These are phyloP conservation scores for Syngnathus rostellatus DNA, from an alignment of 2,797 vertebrate genomes.

Conservation along the genomic window DNA sequence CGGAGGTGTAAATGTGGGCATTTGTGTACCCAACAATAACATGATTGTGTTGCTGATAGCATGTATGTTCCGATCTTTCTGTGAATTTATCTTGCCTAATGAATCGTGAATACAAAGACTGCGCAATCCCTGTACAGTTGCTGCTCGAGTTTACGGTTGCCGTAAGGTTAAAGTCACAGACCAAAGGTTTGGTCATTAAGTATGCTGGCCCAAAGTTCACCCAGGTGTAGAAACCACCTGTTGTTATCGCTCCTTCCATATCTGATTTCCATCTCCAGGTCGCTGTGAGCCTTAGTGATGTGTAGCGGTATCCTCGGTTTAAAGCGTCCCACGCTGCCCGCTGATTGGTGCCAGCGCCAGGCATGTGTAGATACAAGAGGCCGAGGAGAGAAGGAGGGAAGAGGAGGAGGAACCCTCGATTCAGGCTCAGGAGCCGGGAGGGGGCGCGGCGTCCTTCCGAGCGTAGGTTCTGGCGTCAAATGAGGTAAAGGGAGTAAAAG, in stretches of 20 bases:
- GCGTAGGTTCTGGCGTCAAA: constrained; percentile 67
- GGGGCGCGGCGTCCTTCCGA: constrained; percentile 41
- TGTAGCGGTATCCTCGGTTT: constrained; percentile 55
- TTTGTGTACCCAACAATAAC: neutral
- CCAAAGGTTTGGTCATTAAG: no score
- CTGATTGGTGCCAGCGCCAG: constrained; percentile 68
- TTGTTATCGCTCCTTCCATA: neutral
- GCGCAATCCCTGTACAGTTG: neutral
- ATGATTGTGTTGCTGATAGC: neutral
- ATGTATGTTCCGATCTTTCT: neutral
- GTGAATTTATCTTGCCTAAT: neutral
- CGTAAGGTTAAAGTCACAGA: neutral
- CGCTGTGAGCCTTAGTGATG: constrained; percentile 23
- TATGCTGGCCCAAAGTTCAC: neutral
- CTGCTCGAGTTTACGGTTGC: no score
- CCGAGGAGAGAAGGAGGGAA: constrained; percentile 39
- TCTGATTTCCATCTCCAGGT: constrained; percentile 13
- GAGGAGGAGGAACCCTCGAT: constrained; percentile 39
- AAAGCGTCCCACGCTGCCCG: constrained; percentile 71
- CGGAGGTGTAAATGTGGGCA: neutral
- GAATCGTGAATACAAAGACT: neutral
- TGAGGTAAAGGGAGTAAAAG: constrained; percentile 73
- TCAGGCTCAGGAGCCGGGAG: constrained; percentile 49
- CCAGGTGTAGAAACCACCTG: neutral
- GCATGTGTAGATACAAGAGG: constrained; percentile 59